phyloP scores from a whole-genome alignment of 2,888 invertebrate genomes.

The Platycheirus albimanus region DNA sequence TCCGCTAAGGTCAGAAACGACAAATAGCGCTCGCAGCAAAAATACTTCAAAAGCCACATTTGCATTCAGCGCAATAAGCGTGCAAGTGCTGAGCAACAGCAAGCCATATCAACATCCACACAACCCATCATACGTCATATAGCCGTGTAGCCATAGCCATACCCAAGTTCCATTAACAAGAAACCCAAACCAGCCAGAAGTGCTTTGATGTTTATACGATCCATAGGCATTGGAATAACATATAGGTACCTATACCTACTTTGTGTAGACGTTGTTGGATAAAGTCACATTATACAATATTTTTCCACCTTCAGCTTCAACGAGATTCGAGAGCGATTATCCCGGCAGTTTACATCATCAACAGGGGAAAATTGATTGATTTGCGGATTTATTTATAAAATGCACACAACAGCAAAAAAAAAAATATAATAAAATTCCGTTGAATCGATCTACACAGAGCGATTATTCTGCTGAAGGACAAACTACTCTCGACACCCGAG shows the following conservation, averaged over 20 bases:
- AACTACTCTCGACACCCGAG: slow-evolving; percentile 5
- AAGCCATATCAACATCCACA: background rate
- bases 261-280: slow-evolving; percentile 44
- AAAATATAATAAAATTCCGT: slow-evolving; percentile 61
- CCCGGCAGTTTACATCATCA: slow-evolving; percentile 71
- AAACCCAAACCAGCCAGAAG: slow-evolving; percentile 45
- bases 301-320: slow-evolving; percentile 68
- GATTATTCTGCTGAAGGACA: slow-evolving; percentile 59
- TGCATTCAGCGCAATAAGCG: slow-evolving; percentile 64
- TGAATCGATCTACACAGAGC: slow-evolving; percentile 51
- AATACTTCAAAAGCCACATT: slow-evolving; percentile 60
- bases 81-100: slow-evolving; percentile 6
- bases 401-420: slow-evolving; percentile 59
- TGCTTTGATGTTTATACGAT: slow-evolving; percentile 29
- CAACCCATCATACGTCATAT: slow-evolving; percentile 24
- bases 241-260: no score
- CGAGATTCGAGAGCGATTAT: slow-evolving; percentile 69
- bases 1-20: slow-evolving; percentile 65
- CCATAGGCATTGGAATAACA: slow-evolving; percentile 52
- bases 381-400: slow-evolving; percentile 71
- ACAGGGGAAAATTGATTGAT: slow-evolving; percentile 72
- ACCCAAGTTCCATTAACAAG: slow-evolving; percentile 56
- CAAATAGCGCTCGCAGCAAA: slow-evolving; percentile 66
- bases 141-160: slow-evolving; percentile 28
- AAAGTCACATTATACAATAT: slow-evolving; percentile 70